Evolutionary conservation across 1,140 invertebrate species (phyloP).

Genomic region (Ephestia elutella): DNA sequence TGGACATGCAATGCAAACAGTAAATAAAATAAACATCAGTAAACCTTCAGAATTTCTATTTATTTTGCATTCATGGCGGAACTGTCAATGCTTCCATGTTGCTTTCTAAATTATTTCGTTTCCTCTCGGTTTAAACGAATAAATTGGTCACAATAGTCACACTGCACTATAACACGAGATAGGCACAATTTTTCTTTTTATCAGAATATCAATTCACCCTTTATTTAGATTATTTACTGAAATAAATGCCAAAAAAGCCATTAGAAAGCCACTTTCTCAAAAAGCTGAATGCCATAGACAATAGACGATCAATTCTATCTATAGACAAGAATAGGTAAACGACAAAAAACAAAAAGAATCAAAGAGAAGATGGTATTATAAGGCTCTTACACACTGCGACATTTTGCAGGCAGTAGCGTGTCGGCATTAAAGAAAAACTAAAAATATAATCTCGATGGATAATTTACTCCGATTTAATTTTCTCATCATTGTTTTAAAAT

Average conservation of each 20-base stretch:
- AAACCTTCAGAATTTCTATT: slow-evolving; percentile 70
- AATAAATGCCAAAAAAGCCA: slow-evolving; percentile 23
- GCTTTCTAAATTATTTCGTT: slow-evolving; percentile 57
- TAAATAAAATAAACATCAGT: slow-evolving; percentile 29
- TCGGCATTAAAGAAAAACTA: too few relatives aligned
- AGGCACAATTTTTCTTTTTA: background rate
- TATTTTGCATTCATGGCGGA: slow-evolving; percentile 76
- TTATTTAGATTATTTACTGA: slow-evolving; percentile 8
- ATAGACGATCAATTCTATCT: background rate
- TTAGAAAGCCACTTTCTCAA: slow-evolving; percentile 66
- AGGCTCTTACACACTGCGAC: too few relatives aligned
- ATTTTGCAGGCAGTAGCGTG: too few relatives aligned
- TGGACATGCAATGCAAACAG: slow-evolving; percentile 18
- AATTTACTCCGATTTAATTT: too few relatives aligned
- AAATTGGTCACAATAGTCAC: background rate
- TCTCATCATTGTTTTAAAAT: too few relatives aligned
- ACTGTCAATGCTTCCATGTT: slow-evolving; percentile 75
- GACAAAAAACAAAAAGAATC: background rate
- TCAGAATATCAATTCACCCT: background rate
- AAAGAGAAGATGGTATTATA: too few relatives aligned
- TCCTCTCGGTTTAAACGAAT: background rate
- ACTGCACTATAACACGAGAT: slow-evolving; percentile 12
- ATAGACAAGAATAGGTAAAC: background rate
- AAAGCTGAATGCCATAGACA: slow-evolving; percentile 9
- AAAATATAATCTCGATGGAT: too few relatives aligned